Evolutionary conservation across 2,888 invertebrate genomes (phyloP).

Genomic region (Pollenia amentaria): DNA sequence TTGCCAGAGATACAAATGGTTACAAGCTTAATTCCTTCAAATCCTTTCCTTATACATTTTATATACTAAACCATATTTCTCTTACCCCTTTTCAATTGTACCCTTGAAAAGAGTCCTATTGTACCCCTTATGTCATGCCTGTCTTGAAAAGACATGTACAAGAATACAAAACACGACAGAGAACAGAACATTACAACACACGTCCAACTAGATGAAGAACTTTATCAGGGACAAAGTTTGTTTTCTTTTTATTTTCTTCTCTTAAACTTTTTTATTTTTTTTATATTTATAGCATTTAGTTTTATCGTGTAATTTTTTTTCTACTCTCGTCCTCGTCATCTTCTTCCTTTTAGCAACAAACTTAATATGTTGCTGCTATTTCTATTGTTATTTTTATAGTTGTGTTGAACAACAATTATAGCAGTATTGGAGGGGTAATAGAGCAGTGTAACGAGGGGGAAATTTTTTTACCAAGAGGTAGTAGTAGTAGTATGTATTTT

Average conservation of each 20-base stretch:
- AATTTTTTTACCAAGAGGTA: background rate
- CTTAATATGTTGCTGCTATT: constrained; percentile 30
- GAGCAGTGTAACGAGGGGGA: background rate
- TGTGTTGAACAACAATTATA: constrained; percentile 28
- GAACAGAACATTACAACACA: constrained; percentile 9
- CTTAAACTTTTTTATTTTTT: constrained; percentile 39
- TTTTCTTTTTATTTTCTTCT: background rate
- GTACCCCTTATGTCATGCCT: background rate
- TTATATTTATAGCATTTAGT: constrained; percentile 33
- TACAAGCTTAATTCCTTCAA: too few species aligned
- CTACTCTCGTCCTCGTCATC: background rate
- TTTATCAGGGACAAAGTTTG: constrained; percentile 57
- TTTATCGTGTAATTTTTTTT: constrained; percentile 30
- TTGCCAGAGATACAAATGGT: too few species aligned
- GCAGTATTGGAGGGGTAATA: background rate
- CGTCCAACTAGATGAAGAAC: constrained; percentile 31
- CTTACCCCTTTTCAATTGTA: background rate
- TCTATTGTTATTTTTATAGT: constrained; percentile 24
- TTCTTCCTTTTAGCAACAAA: constrained; percentile 23
- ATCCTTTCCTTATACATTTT: background rate
- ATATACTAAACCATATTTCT: too few species aligned
- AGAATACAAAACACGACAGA: background rate
- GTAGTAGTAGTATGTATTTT: background rate
- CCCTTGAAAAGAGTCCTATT: background rate
- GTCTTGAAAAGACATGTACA: background rate